Percentiles rank a stretch among this genome's conserved stretches.
Conservation (phyloP, 2,888 invertebrate species). For the Agrochola lychnidis region DNA sequence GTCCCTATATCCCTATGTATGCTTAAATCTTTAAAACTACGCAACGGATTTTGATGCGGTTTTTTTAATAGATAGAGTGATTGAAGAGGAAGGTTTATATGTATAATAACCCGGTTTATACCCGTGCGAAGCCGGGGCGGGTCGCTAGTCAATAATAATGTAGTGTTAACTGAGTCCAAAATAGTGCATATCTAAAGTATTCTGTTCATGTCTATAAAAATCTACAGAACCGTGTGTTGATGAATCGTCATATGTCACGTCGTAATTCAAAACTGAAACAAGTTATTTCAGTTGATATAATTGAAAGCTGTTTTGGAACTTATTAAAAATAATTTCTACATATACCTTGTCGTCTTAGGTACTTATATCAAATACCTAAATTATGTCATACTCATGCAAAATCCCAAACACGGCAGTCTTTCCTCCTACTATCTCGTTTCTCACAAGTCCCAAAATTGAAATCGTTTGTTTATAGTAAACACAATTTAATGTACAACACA, state of each 20-base stretch:
- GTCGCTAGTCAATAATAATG: not conserved
- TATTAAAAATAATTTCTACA: not conserved
- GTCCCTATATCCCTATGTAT: too few species aligned
- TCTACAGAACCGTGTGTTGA: not conserved
- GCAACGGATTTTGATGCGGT: too few species aligned
- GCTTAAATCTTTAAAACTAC: too few species aligned
- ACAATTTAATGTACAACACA: not conserved
- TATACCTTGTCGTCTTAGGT: not conserved
- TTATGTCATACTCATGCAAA: not conserved
- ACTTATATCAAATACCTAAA: not conserved
- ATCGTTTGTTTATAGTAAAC: not conserved
- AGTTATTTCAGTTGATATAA: not conserved
- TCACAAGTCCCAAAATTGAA: not conserved
- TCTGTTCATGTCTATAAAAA: not conserved
- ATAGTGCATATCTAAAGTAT: too few species aligned
- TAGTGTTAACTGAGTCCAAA: not conserved
- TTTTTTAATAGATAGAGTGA: too few species aligned
- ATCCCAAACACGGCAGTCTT: not conserved
- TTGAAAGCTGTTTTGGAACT: slow-evolving; percentile 4
- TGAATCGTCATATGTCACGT: not conserved
- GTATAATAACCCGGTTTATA: too few species aligned
- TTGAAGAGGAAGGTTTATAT: too few species aligned
- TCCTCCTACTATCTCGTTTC: not conserved
- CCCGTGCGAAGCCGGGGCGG: too few species aligned
- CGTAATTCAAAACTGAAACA: not conserved